Evolutionary conservation across 1,140 invertebrate genomes (phyloP).

Genomic region (Drosophila subobscura): DNA sequence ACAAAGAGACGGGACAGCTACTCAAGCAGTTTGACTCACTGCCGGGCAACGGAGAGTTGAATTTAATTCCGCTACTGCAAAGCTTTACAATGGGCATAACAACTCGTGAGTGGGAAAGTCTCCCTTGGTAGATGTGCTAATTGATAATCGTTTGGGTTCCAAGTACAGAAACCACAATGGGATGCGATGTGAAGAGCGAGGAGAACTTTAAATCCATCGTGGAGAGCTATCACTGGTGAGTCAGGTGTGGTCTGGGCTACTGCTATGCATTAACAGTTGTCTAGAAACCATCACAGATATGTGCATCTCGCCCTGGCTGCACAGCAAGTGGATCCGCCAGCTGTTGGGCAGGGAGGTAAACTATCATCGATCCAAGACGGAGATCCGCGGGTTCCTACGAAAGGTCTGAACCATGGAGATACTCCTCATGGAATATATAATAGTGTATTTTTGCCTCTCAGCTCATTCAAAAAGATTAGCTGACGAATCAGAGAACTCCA

Average conservation of each 20-base stretch:
- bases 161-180: constrained; percentile 53
- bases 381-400: constrained; percentile 63
- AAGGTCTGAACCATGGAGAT: constrained; percentile 23
- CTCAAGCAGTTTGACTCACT: constrained; percentile 22
- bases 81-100: constrained; percentile 48
- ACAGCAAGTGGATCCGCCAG: constrained; percentile 37
- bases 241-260: not conserved
- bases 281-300: constrained; percentile 31
- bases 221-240: constrained; percentile 44
- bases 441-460: too few species aligned
- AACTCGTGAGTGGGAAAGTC: constrained; percentile 35
- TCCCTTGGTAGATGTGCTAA: not conserved
- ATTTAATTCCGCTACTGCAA: constrained; percentile 39
- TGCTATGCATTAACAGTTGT: not conserved
- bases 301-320: constrained; percentile 73
- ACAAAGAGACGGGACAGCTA: constrained; percentile 38
- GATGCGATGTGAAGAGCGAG: constrained; percentile 28
- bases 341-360: constrained; percentile 50
- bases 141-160: too few species aligned
- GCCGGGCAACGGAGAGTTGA: constrained; percentile 12
- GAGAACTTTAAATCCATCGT: constrained; percentile 16
- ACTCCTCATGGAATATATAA: not conserved
- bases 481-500: constrained; percentile 17
- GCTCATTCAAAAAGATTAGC: constrained; percentile 60
- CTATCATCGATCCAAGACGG: constrained; percentile 52